Percentiles rank a stretch among this genome's conserved stretches.
These are phyloP conservation scores for Megaleporinus macrocephalus DNA, from an alignment of 2,113 vertebrate species.

Conservation along the genomic window DNA sequence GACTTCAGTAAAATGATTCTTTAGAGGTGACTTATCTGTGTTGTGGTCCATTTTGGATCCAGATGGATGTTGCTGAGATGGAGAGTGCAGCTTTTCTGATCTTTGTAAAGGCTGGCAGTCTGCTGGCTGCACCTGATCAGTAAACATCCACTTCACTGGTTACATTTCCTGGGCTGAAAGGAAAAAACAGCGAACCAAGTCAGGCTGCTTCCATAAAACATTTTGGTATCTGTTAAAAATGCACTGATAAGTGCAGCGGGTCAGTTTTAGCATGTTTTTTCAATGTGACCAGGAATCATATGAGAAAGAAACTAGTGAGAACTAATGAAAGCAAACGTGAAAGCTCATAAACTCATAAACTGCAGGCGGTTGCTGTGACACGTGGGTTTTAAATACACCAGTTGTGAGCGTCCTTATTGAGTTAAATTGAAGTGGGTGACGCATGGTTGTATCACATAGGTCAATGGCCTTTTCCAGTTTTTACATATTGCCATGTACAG, in stretches of 20 bases:
- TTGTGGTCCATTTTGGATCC: background rate
- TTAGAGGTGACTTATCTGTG: slow-evolving; percentile 4
- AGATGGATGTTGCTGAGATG: background rate
- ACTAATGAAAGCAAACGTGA: background rate
- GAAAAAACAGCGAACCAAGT: slow-evolving; percentile 63
- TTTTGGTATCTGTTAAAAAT: background rate
- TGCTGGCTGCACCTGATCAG: slow-evolving; percentile 13
- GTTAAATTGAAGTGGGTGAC: no score
- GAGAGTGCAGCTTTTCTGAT: background rate
- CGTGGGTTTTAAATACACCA: background rate
- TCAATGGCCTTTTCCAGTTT: no score
- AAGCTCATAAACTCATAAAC: background rate
- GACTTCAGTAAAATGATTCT: background rate
- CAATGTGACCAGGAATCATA: background rate
- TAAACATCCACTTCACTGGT: slow-evolving; percentile 19
- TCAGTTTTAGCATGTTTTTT: background rate
- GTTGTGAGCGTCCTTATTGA: background rate
- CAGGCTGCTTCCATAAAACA: background rate
- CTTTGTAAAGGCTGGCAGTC: slow-evolving; percentile 30
- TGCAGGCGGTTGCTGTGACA: background rate
- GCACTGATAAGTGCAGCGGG: background rate
- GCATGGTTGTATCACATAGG: no score
- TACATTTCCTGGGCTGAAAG: slow-evolving; percentile 22
- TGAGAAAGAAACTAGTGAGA: background rate
- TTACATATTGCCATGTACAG: no score